Evolutionary conservation across 2,888 invertebrate genomes (phyloP).

Genomic region (Prosapia bicincta): DNA sequence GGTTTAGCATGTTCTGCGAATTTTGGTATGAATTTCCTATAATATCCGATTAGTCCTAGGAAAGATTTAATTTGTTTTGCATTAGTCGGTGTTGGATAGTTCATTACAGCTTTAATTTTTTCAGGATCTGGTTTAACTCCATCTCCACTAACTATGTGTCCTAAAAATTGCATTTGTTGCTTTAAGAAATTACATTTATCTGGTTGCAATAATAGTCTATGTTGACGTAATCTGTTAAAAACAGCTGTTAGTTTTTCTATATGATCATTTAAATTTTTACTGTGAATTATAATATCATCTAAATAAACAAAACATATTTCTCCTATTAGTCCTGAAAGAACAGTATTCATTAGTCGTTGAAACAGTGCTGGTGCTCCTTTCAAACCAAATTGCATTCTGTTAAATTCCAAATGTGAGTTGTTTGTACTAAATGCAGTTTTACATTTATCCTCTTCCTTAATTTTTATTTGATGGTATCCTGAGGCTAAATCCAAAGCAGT

Average conservation of each 20-base stretch:
- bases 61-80: slow-evolving; percentile 10
- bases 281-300: slow-evolving; percentile 15
- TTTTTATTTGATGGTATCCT: slow-evolving; percentile 40
- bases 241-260: neutral
- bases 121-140: neutral
- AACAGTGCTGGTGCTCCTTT: slow-evolving; percentile 41
- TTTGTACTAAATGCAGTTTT: slow-evolving; percentile 43
- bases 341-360: slow-evolving; percentile 41
- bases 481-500: slow-evolving; percentile 5
- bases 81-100: slow-evolving; percentile 2
- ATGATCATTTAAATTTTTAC: slow-evolving; percentile 7
- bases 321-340: slow-evolving; percentile 37
- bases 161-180: neutral
- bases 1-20: slow-evolving; percentile 22
- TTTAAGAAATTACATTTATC: neutral
- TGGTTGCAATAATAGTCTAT: neutral
- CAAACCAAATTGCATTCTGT: slow-evolving; percentile 42
- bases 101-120: neutral
- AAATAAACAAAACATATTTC: slow-evolving; percentile 10
- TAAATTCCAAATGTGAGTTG: slow-evolving; percentile 40
- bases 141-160: neutral
- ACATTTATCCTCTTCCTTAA: slow-evolving; percentile 38
- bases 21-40: slow-evolving; percentile 1
- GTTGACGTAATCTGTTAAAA: slow-evolving; percentile 4
- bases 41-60: slow-evolving; percentile 10